phyloP scores from a whole-genome alignment of 2,888 invertebrate genomes.

The Drosophila infuscata region DNA sequence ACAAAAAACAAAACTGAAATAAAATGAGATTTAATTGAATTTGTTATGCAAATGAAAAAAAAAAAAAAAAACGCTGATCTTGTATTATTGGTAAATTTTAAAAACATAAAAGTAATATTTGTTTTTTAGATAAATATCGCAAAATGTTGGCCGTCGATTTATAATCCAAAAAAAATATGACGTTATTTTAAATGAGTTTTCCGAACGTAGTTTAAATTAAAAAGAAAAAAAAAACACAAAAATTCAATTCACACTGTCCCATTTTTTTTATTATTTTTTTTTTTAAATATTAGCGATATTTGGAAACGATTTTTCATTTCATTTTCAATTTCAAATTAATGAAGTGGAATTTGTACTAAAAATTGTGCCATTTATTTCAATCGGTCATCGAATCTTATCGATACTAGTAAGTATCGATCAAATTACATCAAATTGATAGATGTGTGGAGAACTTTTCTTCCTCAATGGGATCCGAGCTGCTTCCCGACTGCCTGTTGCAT shows the following conservation, averaged over 20 bases:
- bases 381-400: not conserved
- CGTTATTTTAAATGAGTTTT: not conserved
- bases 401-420: not conserved
- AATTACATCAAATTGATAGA: not conserved
- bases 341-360: not conserved
- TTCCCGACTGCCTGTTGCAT: not conserved
- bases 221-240: not conserved
- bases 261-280: not conserved
- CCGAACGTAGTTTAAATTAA: not conserved
- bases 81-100: not conserved
- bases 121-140: not conserved
- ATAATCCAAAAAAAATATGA: not conserved
- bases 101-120: not conserved
- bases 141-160: not conserved
- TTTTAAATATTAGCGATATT: rapidly evolving
- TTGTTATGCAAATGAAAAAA: conserved; percentile 85
- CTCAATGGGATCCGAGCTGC: not conserved
- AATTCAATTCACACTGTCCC: not conserved
- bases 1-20: conserved; percentile 82
- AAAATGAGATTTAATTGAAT: conserved; percentile 85
- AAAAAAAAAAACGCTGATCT: conserved; percentile 61
- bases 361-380: not conserved
- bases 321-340: not conserved
- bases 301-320: not conserved
- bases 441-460: not conserved